Base-by-base conservation (phyloP, 2,113 vertebrate species). In the Cyrtonyx montezumae region DNA sequence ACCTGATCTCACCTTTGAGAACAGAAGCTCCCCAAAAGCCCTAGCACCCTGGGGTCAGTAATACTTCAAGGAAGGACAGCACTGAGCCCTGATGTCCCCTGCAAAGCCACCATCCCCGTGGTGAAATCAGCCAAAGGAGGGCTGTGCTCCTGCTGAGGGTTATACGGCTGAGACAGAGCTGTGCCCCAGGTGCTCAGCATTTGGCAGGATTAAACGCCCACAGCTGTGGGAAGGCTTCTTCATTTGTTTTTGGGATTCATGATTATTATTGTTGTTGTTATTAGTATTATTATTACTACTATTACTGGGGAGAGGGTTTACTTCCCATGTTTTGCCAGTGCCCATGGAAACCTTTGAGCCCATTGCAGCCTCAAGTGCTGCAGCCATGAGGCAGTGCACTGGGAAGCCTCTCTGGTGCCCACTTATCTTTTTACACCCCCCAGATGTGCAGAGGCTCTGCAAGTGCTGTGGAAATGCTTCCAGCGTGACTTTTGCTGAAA, bases 401-500 rank as follows among this genome's bases (percentile, higher is more conserved):
- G 1, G 55, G 73, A 62, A 62, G 4, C 16, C 10, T 14, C 23
- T 9, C 25, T 23, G 11, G 36, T 12, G 61, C 5, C 25, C 61
- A 26, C 61, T 45, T n/a, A 11, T 20, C 34, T 28, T 46, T 83
- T 77, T 58, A 21, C 13, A 46, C 28, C 13, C 32, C 23, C 32
- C 21, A 67, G 42, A 58, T 0, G 0, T 8, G 62, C 30, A 67
- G 34, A 61, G 43, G 37, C 22, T 17, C 2, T 0, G 2, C 13
- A 3, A 2, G 8, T 17, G 37, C 25, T 61, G 76, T 75, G 51
- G 34, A 78, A 88, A 75, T 51, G n/a, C 32, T 90, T 88, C 75
- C 5, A 59, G 45, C 78, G 37, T 55, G 87, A 51, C 84, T 93
- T 71, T 65, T 37, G 15, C 51, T 91, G 91, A 78, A 94, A 96